Conservation (phyloP, 2,797 vertebrate species). For the Babyrousa celebensis region DNA sequence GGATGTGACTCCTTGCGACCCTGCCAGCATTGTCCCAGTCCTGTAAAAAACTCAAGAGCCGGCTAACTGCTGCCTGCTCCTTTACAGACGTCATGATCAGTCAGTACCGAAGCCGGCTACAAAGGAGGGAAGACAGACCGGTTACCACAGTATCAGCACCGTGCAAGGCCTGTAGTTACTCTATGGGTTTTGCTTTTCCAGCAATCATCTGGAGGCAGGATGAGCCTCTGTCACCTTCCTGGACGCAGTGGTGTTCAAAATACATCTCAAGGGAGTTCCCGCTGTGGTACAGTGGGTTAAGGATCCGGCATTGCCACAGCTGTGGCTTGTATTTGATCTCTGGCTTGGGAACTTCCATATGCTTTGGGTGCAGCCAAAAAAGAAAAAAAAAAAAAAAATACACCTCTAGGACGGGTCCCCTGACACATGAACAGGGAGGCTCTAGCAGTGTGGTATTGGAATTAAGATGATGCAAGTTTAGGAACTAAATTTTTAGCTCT, state of each 20-base stretch:
- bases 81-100: constrained; percentile 89
- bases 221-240: neutral
- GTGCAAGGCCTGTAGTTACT: neutral
- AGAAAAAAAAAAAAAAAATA: neutral
- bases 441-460: neutral
- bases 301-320: too few species aligned
- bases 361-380: too few species aligned
- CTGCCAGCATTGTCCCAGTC: constrained; percentile 93
- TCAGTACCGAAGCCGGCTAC: constrained; percentile 61
- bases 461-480: neutral
- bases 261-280: neutral
- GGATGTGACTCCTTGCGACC: constrained; percentile 88
- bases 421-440: neutral
- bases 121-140: constrained; percentile 68
- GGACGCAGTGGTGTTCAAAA: neutral
- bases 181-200: constrained; percentile 19
- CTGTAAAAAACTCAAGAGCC: constrained; percentile 92
- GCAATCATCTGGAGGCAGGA: neutral
- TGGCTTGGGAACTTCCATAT: too few species aligned
- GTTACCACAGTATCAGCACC: constrained; percentile 22
- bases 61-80: constrained; percentile 90
- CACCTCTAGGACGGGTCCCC: neutral
- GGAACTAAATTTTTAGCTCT: neutral
- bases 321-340: too few species aligned
- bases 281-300: too few species aligned